These are phyloP conservation scores for Pangasianodon hypophthalmus DNA, from an alignment of 2,113 vertebrate genomes.

Conservation along the genomic window DNA sequence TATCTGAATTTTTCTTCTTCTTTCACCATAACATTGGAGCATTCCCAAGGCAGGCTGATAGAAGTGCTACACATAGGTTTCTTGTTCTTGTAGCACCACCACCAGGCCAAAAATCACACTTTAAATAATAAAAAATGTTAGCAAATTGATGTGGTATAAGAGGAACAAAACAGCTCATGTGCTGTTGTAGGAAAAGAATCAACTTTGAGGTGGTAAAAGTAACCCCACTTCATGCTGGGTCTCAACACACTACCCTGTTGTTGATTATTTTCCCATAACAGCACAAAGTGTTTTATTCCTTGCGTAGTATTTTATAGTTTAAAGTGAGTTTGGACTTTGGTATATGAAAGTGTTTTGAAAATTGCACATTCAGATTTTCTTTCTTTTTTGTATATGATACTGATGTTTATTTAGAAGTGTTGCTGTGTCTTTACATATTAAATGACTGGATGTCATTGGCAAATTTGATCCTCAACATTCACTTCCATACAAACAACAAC, in stretches of 20 bases:
- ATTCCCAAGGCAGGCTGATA: background rate
- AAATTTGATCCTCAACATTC: background rate
- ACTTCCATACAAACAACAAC: background rate
- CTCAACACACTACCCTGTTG: background rate
- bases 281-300: background rate
- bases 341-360: background rate
- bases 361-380: background rate
- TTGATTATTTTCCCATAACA: background rate
- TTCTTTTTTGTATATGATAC: too few species aligned
- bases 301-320: too few species aligned
- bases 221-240: background rate
- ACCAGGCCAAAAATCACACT: constrained; percentile 7
- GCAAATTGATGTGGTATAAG: background rate
- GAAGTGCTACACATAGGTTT: background rate
- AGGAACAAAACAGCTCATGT: background rate
- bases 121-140: background rate
- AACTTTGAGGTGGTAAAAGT: background rate
- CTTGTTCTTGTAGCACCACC: background rate
- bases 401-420: too few species aligned
- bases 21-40: background rate
- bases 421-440: too few species aligned
- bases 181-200: background rate
- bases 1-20: background rate
- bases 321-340: background rate
- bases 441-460: background rate